These are phyloP conservation scores for Arion vulgaris DNA, from an alignment of 1,140 invertebrate species.

Conservation along the genomic window DNA sequence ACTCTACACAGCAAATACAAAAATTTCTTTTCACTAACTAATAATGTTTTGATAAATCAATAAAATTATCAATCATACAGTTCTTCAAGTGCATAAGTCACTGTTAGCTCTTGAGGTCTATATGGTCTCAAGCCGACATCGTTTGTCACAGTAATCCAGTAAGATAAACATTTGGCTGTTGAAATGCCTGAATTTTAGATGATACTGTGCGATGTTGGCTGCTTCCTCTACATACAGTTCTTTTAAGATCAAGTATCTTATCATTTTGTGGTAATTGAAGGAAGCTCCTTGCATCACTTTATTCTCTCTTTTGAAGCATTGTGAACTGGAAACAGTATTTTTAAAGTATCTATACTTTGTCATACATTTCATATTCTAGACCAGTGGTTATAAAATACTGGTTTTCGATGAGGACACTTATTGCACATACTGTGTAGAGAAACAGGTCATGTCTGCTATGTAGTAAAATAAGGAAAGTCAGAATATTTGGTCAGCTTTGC, in stretches of 20 bases:
- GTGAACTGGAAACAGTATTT: slow-evolving; percentile 28
- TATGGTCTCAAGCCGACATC: background rate
- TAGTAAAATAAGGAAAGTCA: too few relatives aligned
- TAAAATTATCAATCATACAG: slow-evolving; percentile 36
- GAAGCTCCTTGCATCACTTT: slow-evolving; percentile 33
- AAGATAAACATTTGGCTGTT: slow-evolving; percentile 7
- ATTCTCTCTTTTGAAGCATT: slow-evolving; percentile 27
- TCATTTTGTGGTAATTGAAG: slow-evolving; percentile 38
- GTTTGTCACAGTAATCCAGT: slow-evolving; percentile 31
- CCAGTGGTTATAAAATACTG: too few relatives aligned
- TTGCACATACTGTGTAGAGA: too few relatives aligned
- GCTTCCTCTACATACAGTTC: slow-evolving; percentile 28
- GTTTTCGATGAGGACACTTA: too few relatives aligned
- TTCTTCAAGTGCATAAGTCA: slow-evolving; percentile 35
- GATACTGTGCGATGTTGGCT: slow-evolving; percentile 24
- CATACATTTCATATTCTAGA: too few relatives aligned
- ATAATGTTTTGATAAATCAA: too few relatives aligned
- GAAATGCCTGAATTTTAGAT: background rate
- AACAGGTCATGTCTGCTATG: too few relatives aligned
- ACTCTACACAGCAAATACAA: too few relatives aligned
- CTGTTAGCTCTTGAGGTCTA: slow-evolving; percentile 14
- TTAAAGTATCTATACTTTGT: too few relatives aligned
- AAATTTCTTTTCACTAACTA: too few relatives aligned
- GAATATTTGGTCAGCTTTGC: too few relatives aligned
- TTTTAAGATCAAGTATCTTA: slow-evolving; percentile 31